Conservation (phyloP, 2,888 invertebrate species). For the Hyppa rectilinea region DNA sequence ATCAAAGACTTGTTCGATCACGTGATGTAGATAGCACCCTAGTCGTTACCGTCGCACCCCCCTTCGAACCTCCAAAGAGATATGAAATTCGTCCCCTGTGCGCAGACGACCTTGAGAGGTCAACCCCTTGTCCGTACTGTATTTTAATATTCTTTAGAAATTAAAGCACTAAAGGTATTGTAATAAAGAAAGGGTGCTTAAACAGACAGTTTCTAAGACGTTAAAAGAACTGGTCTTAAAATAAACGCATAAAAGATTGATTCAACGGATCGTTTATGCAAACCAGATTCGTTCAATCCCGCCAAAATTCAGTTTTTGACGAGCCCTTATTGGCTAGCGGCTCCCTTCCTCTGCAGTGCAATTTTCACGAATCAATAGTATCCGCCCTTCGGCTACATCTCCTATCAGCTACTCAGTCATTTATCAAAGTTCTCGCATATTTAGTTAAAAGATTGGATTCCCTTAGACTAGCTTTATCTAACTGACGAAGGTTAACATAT, state of each 20-base stretch:
- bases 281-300: slow-evolving; percentile 11
- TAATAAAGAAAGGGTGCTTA: not conserved
- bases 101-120: slow-evolving; percentile 27
- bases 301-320: slow-evolving; percentile 14
- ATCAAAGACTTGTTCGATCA: slow-evolving; percentile 15
- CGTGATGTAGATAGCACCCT: slow-evolving; percentile 9
- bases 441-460: not conserved
- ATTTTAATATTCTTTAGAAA: not conserved
- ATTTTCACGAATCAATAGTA: slow-evolving; percentile 35
- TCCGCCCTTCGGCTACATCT: not conserved
- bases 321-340: slow-evolving; percentile 16
- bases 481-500: not conserved
- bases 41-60: not conserved
- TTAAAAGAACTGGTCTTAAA: not conserved
- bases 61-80: slow-evolving; percentile 1
- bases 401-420: not conserved
- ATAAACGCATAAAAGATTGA: not conserved
- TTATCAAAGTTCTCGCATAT: slow-evolving; percentile 1
- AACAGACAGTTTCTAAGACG: not conserved
- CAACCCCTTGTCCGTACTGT: not conserved
- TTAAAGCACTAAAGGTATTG: not conserved
- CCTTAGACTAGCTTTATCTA: not conserved
- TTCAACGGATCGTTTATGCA: slow-evolving; percentile 1
- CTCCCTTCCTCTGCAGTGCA: slow-evolving; percentile 5
- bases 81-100: slow-evolving; percentile 14